Percentiles rank a stretch among this genome's conserved stretches.
phyloP scores from a whole-genome alignment of 2,888 invertebrate species.

The Oxycera nigricornis region DNA sequence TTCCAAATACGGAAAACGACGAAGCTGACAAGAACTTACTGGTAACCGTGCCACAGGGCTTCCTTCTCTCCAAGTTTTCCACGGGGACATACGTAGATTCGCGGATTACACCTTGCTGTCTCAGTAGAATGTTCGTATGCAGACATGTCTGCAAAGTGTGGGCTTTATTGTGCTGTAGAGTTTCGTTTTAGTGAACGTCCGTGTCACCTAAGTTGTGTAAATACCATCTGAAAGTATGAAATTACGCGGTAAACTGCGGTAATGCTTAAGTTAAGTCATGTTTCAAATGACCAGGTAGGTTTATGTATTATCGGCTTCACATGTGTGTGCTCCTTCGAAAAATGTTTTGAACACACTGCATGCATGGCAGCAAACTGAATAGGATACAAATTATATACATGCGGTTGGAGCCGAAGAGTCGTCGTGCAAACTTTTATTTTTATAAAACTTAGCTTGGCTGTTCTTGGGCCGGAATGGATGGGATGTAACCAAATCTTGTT shows the following conservation, averaged over 20 bases:
- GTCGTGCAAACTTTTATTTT: too few species aligned
- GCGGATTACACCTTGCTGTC: background rate
- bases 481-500: background rate
- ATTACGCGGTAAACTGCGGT: slow-evolving; percentile 31
- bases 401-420: background rate
- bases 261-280: slow-evolving; percentile 39
- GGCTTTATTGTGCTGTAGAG: background rate
- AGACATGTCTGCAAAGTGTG: background rate
- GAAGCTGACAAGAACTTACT: background rate
- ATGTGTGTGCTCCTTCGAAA: background rate
- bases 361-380: background rate
- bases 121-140: background rate
- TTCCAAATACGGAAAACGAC: background rate
- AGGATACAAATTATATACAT: background rate
- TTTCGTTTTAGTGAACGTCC: background rate
- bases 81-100: background rate
- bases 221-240: slow-evolving; percentile 31
- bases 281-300: slow-evolving; percentile 26
- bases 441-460: background rate
- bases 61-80: background rate
- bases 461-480: background rate
- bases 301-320: slow-evolving; percentile 16
- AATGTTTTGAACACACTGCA: background rate
- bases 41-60: background rate
- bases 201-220: slow-evolving; percentile 14